Conservation (phyloP, 2,113 vertebrate genomes). For the Pitta sordida region DNA sequence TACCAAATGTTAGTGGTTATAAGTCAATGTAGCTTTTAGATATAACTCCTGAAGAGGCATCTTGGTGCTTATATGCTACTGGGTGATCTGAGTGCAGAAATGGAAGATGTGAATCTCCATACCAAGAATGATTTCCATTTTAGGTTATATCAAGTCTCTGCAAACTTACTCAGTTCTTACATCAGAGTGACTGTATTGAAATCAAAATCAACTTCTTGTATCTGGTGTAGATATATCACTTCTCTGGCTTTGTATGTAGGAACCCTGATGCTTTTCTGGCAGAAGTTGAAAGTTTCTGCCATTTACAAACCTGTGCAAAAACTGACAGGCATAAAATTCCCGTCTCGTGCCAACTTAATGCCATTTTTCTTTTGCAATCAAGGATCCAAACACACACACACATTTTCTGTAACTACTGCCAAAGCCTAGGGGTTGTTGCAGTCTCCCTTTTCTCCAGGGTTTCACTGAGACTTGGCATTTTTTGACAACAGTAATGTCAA, state of each 20-base stretch:
- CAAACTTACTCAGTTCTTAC: not conserved
- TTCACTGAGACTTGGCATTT: not conserved
- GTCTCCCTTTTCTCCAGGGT: slow-evolving; percentile 2
- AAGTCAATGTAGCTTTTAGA: not conserved
- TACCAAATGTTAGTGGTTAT: not conserved
- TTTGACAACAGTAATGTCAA: slow-evolving; percentile 11
- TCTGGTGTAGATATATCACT: not conserved
- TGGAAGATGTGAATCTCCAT: not conserved
- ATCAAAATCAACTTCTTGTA: not conserved
- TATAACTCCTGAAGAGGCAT: not conserved
- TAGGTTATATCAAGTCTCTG: not conserved
- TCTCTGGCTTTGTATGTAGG: not conserved
- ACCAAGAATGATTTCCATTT: not conserved
- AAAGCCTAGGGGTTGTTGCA: slow-evolving; percentile 12
- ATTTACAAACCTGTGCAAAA: slow-evolving; percentile 19
- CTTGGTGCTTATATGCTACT: not conserved
- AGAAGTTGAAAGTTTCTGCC: slow-evolving; percentile 46
- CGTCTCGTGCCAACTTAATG: slow-evolving; percentile 33
- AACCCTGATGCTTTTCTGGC: slow-evolving; percentile 35
- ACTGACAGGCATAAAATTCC: slow-evolving; percentile 28
- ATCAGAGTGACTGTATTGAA: not conserved
- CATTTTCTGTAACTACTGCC: slow-evolving; percentile 11
- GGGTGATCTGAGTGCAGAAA: not conserved
- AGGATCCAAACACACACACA: not conserved
- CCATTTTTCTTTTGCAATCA: slow-evolving; percentile 46